A percentile compares a stretch with the other conserved stretches of the same genome.
These are phyloP conservation scores for Zaprionus vittiger DNA, from an alignment of 1,140 invertebrate species.

Conservation along the genomic window DNA sequence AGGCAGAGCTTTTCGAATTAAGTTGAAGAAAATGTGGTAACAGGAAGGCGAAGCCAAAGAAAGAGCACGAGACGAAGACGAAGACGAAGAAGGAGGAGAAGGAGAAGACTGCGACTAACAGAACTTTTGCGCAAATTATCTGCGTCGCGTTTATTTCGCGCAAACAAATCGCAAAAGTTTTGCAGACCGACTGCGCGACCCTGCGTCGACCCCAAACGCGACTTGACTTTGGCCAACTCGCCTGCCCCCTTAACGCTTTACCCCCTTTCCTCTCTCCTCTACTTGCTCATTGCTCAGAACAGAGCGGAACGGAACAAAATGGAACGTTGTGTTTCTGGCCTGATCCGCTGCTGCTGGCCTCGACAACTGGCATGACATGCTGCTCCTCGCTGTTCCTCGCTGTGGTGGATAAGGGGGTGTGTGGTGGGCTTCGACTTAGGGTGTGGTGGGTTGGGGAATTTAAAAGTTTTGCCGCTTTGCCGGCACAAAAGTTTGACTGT, in stretches of 20 bases:
- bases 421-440: neutral
- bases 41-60: neutral
- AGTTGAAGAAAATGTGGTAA: constrained; percentile 22
- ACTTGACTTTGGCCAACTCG: constrained; percentile 30
- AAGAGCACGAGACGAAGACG: neutral
- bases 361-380: constrained; percentile 34
- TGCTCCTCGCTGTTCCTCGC: constrained; percentile 15
- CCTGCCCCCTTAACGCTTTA: neutral
- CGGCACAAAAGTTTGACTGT: constrained; percentile 69
- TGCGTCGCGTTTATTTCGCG: constrained; percentile 81
- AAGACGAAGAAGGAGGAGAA: neutral
- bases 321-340: constrained; percentile 12
- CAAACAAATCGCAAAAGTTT: constrained; percentile 81
- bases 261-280: neutral
- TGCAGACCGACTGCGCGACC: constrained; percentile 59
- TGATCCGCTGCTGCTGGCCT: constrained; percentile 29
- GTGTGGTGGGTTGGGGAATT: constrained; percentile 35
- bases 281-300: too few species aligned
- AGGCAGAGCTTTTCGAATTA: neutral
- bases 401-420: neutral
- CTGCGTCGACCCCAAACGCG: constrained; percentile 34
- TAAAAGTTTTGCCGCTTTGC: constrained; percentile 52
- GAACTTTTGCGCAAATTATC: constrained; percentile 79
- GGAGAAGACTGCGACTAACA: constrained; percentile 15
- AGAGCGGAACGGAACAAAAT: constrained; percentile 13